Evolutionary conservation across 2,888 invertebrate genomes (phyloP), one percentile per base, ranked within the genome.

Genomic region (Tinea semifulvella): DNA sequence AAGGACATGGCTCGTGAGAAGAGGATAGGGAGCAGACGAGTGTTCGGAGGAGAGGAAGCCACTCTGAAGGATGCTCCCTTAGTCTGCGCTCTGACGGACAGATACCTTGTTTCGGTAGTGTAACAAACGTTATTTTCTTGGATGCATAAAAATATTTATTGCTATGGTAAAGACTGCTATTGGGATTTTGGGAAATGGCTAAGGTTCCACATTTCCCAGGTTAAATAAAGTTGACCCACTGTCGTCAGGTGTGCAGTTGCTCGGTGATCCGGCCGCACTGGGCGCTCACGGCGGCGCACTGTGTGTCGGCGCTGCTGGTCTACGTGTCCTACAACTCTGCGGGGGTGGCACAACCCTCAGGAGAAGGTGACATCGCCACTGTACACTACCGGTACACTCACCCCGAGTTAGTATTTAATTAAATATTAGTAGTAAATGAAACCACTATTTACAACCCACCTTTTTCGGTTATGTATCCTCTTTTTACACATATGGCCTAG

Each of bases 211-310:
- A n/a, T n/a, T 22, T 22, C 5, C 25, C 5, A 8, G 25, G 8
- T 5, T 22, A 22, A 7, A 22, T 22, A 22, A 22, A n/a, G n/a
- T n/a, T n/a, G n/a, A n/a, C n/a, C n/a, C n/a, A 7, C 6, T 22
- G 25, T 22, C 25, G 25, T 5, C 25, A 22, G 56, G 59, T 65
- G 39, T 76, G 77, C 60, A 67, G 73, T 42, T 68, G 53, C 47
- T 48, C 68, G 6, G 63, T 68, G 49, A 49, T 79, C 49, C 52
- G 64, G 40, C 42, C 57, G 48, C 63, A 61, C 55, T 77, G 76
- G 76, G 72, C 52, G 55, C 60, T 79, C 45, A 76, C 77, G 18
- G 76, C 77, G 17, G 77, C 71, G 28, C 76, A 76, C 60, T 79
- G 77, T 57, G 59, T 70, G 10, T 46, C 62, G 11, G 52, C 68